Conservation (phyloP, 2,113 vertebrate species). For the Thamnophis sirtalis region DNA sequence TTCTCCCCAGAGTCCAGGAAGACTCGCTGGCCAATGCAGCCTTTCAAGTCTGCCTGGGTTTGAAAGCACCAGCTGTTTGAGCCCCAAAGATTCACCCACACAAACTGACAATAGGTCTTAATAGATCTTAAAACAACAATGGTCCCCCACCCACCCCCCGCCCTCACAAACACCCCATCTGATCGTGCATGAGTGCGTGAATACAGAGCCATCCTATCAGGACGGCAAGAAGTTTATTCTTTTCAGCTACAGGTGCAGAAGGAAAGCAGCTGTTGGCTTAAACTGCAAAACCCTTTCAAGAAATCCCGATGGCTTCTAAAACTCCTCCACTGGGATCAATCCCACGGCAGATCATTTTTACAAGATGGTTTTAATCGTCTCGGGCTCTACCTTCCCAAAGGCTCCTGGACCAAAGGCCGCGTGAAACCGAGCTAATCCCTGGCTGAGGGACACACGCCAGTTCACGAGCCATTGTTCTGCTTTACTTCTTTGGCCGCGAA, state of each 20-base stretch:
- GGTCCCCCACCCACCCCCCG: background rate
- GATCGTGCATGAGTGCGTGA: background rate
- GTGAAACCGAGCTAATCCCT: background rate
- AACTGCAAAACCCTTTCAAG: background rate
- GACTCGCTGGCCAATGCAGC: background rate
- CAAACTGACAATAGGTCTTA: constrained; percentile 7
- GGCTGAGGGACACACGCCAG: background rate
- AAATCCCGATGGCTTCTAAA: background rate
- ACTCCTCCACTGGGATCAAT: background rate
- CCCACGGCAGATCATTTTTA: background rate
- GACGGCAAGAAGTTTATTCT: constrained; percentile 1
- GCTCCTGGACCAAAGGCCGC: background rate
- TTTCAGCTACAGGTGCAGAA: constrained; percentile 4
- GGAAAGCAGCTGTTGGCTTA: background rate
- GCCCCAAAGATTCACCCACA: background rate
- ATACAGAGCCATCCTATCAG: background rate
- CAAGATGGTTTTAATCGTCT: background rate
- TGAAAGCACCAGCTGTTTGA: constrained; percentile 21
- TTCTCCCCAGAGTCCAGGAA: background rate
- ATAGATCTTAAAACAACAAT: background rate
- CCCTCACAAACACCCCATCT: background rate
- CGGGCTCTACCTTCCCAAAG: background rate
- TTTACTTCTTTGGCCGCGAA: background rate
- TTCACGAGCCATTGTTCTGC: background rate
- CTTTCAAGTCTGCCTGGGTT: background rate